A percentile compares a stretch with the other conserved stretches of the same genome.
These are phyloP conservation scores for Amitus sp. DNA, from an alignment of 2,888 invertebrate genomes.

Conservation along the genomic window DNA sequence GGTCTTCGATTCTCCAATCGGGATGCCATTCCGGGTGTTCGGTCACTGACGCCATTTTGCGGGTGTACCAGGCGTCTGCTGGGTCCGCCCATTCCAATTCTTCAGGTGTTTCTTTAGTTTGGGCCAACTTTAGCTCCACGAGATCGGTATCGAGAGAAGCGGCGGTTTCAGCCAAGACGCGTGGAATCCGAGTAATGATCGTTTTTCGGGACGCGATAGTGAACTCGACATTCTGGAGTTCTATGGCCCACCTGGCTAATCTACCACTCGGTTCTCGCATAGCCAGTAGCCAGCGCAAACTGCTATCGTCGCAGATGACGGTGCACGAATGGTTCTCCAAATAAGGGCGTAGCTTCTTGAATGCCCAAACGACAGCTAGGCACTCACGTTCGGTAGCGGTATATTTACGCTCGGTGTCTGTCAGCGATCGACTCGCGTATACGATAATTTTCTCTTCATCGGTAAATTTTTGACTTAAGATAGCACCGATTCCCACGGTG, in stretches of 20 bases:
- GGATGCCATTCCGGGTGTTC: no score
- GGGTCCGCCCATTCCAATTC: no score
- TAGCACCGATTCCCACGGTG: slow-evolving; percentile 10
- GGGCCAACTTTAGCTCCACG: no score
- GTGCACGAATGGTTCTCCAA: slow-evolving; percentile 37
- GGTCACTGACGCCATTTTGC: no score
- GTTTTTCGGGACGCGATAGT: no score
- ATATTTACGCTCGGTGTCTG: slow-evolving; percentile 25
- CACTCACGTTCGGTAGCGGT: slow-evolving; percentile 38
- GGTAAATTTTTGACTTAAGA: slow-evolving; percentile 25
- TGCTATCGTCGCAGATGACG: slow-evolving; percentile 38
- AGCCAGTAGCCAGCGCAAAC: slow-evolving; percentile 37
- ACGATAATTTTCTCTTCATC: slow-evolving; percentile 28
- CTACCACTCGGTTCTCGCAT: slow-evolving; percentile 37
- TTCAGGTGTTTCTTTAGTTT: no score
- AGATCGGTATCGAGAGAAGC: no score
- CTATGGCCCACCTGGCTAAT: slow-evolving; percentile 31
- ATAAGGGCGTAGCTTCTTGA: slow-evolving; percentile 37
- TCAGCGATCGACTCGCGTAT: slow-evolving; percentile 32
- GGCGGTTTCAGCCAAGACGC: no score
- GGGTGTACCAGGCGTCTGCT: no score
- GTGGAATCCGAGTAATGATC: no score
- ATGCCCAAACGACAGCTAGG: slow-evolving; percentile 35
- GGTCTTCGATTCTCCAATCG: slow-evolving; percentile 8
- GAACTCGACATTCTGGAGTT: background rate